Evolutionary conservation across 2,888 invertebrate species (phyloP), one percentile per base, ranked within the genome.

Genomic region (Xestoiulus laeticollis): DNA sequence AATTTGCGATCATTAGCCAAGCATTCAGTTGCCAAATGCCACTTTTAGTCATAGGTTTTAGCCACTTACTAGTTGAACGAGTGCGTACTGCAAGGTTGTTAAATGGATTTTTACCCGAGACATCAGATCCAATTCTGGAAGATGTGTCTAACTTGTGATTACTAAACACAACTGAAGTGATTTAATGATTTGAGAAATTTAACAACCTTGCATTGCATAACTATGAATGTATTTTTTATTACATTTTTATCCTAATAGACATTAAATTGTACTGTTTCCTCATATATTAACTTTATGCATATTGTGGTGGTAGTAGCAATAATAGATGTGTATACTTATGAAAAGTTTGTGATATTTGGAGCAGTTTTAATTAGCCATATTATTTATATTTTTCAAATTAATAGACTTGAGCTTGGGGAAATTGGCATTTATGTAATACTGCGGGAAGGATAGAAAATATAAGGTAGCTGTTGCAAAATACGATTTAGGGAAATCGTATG

Each of bases 341-440:
- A 48, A 68, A 22, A 68, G 68, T 68, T 68, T 48, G 48, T 48
- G 48, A 48, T 48, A 68, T 68, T 10, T 68, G 22, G 22, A 26
- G 68, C 68, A 68, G 68, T 26, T 10, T 22, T 22, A 68, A 22
- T 26, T 68, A 26, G 22, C 22, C 22, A 68, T n/a, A n/a, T 10
- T 68, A 68, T 68, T 68, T 68, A 22, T 68, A 68, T 68, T 48
- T 68, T 68, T 68, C 68, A 68, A 68, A 68, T 68, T 68, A 10
- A 68, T 22, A 8, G 8, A 38, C 38, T 38, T 38, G 38, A 38
- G 38, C 38, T 38, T 38, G 38, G 38, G n/a, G 38, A 38, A 38
- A 8, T 38, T 38, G 8, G 38, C 38, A 38, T 38, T 38, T 0
- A 48, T 19, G 48, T 48, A 48, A 4, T 48, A 48, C 12, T 48